Evolutionary conservation across 1,140 invertebrate species (phyloP).

Genomic region (Zaprionus gabonicus): DNA sequence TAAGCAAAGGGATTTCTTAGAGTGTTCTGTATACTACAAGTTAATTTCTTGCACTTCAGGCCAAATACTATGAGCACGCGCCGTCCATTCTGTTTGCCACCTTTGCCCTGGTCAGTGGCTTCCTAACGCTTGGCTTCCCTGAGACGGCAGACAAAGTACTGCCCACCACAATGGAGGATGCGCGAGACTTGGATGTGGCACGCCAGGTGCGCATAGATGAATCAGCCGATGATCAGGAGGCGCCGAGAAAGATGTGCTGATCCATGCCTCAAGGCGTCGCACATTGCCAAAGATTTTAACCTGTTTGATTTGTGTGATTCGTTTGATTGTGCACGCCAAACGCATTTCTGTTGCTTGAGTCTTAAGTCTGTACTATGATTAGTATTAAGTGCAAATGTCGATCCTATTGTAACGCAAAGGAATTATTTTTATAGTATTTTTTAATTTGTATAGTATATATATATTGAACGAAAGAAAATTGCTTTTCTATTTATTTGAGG

Average conservation of each 20-base stretch:
- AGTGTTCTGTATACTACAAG: background rate
- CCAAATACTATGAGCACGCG: constrained; percentile 85
- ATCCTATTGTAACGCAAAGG: constrained; percentile 24
- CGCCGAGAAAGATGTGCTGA: constrained; percentile 34
- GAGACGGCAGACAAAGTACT: constrained; percentile 88
- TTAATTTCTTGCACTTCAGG: constrained; percentile 23
- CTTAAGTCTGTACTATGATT: constrained; percentile 13
- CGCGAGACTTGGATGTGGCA: constrained; percentile 84
- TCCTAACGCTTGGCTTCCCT: constrained; percentile 87
- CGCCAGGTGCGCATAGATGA: constrained; percentile 10
- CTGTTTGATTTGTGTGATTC: background rate
- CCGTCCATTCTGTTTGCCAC: constrained; percentile 90
- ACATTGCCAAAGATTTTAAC: constrained; percentile 37
- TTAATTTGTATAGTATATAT: constrained; percentile 15
- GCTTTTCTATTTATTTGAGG: background rate
- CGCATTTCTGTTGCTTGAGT: constrained; percentile 36
- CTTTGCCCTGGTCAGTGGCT: constrained; percentile 87
- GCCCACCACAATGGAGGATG: constrained; percentile 89
- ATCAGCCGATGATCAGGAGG: constrained; percentile 9
- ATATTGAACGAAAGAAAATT: background rate
- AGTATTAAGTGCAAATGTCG: constrained; percentile 38
- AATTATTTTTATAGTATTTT: constrained; percentile 32
- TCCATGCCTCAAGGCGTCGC: background rate
- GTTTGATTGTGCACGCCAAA: constrained; percentile 3
- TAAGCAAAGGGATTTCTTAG: constrained; percentile 30